Evolutionary conservation across 2,113 vertebrate genomes (phyloP), one percentile per base, ranked within the genome.

Genomic region (Chauna torquata): DNA sequence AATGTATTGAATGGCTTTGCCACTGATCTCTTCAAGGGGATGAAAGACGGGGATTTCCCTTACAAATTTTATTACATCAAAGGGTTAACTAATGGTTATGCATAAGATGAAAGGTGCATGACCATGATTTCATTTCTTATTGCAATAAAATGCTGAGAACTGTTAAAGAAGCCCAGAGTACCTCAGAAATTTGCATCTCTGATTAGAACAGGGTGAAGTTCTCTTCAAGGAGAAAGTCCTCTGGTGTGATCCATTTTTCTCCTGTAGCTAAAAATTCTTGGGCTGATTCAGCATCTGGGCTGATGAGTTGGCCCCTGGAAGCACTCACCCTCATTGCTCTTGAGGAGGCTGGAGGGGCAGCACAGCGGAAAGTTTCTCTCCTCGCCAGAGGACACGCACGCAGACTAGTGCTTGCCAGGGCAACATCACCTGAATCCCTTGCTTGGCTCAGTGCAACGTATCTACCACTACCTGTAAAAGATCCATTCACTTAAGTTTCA

Each of bases 281-380:
- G 85, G 90, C 93, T 97, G 93, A 96, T 92, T 93, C 95, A 96
- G 93, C 88, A 83, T n/a, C 68, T 70, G 71, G 64, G 85, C 76
- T 76, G 82, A 85, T 24, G 81, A 82, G 69, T 3, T 76, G 95
- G 77, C 49, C 91, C 68, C 86, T 94, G 83, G 40, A 88, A 94
- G 77, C 52, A 20, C 38, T 96, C 3, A 10, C 65, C 38, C 42
- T 64, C n/a, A 2, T 17, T 87, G 80, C 24, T 82, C 38, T 82
- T 52, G 80, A 71, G 64, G 71, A 78, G 65, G 64, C 65, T 54
- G 85, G 36, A 77, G 88, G 72, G 72, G 55, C 92, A 93, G 77
- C 61, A 30, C 74, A 72, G 30, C 1, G 40, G 90, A 87, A 91
- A 82, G 81, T 68, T 94, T 47, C 91, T 92, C 66, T 94, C 81